Evolutionary conservation across 2,888 invertebrate species (phyloP), one percentile per base, ranked within the genome.

Genomic region (Horisme vitalbata): DNA sequence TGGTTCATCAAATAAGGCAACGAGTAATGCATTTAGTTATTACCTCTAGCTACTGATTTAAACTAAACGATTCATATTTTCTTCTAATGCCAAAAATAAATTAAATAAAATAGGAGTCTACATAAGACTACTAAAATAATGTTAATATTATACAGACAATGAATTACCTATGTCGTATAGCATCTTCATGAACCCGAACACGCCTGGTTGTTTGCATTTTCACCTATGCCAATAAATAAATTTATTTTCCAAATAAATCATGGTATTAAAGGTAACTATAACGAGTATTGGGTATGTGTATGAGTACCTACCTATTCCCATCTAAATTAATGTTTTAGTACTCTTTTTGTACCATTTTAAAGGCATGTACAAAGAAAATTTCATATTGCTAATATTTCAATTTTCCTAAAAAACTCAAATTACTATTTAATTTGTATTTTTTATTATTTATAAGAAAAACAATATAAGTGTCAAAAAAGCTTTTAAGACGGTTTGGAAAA

Each of bases 151-250:
- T 69, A 75, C 76, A 75, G 51, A 50, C 53, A 41, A 45, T 56
- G 57, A 78, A 83, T 88, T 88, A 88, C 88, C 88, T 88, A 88
- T 88, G 87, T 73, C 85, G 87, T 73, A 88, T 87, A 77, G 87
- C 88, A 82, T 88, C 88, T 83, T 88, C 88, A 77, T 87, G 88
- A 77, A 88, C 88, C 72, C 88, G 88, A 75, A 88, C 88, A 73
- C 88, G 88, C 88, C 88, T 85, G 79, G 86, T 73, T 70, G 88
- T 79, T 87, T 88, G 87, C 88, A 88, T 88, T 87, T 79, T 87
- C 85, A 88, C 88, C 88, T 88, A 85, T 83, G 83, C 82, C 85
- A 87, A 87, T 79, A 60, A 80, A 71, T 79, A 79, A 18, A 18
- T 18, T 6, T 18, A 5, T 11, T 34, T 13, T 11, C 8, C 11